Conservation (phyloP, 2,888 invertebrate genomes). For the Selenia dentaria region DNA sequence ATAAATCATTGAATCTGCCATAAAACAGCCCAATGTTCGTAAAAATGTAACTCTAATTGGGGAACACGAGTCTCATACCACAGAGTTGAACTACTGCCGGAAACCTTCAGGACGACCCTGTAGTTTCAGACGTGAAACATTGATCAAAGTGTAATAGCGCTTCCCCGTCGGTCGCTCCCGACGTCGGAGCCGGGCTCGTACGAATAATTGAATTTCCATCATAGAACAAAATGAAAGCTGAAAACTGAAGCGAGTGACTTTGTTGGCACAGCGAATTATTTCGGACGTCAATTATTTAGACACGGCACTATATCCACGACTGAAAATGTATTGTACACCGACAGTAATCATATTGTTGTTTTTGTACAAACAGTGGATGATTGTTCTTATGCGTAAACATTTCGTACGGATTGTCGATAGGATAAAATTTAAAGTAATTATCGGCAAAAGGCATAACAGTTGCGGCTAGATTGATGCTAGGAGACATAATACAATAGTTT, state of each 20-base stretch:
- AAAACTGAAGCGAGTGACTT: conserved; percentile 80
- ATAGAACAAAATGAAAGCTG: conserved; percentile 81
- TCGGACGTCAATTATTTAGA: conserved; percentile 78
- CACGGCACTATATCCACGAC: conserved; percentile 58
- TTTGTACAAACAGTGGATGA: conserved; percentile 4
- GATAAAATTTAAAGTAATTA: too few relatives aligned
- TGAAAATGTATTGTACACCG: conserved; percentile 56
- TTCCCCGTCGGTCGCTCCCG: conserved; percentile 61
- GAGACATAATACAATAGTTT: too few relatives aligned
- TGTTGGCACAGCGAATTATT: conserved; percentile 80
- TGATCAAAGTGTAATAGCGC: conserved; percentile 73
- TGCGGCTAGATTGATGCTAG: too few relatives aligned
- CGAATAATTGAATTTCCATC: conserved; percentile 84
- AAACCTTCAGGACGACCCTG: conserved; percentile 53
- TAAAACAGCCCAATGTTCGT: conserved; percentile 82
- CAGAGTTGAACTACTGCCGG: conserved; percentile 64
- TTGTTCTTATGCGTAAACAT: conserved; percentile 7
- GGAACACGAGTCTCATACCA: conserved; percentile 75
- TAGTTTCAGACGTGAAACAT: conserved; percentile 71
- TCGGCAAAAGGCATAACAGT: too few relatives aligned
- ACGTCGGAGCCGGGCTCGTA: conserved; percentile 62
- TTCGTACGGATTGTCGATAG: too few relatives aligned
- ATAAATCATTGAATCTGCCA: conserved; percentile 84
- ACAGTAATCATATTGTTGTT: conserved; percentile 37
- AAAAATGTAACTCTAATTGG: conserved; percentile 83